Base-by-base conservation (phyloP, 64 coral and sea anemone species). In the Astreopora myriophthalma region DNA sequence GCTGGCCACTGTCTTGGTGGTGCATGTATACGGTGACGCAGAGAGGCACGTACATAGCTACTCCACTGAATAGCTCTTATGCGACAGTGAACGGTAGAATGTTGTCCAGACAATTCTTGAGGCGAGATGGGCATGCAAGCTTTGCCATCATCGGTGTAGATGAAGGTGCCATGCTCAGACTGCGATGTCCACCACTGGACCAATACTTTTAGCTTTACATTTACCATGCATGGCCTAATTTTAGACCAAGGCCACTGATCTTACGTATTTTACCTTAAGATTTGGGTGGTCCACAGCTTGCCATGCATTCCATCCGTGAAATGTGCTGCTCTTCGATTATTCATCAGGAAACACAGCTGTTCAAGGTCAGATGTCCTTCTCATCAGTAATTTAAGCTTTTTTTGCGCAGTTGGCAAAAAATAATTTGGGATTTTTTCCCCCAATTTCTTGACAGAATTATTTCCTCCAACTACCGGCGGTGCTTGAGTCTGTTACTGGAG, bases 261-360 rank as follows among this genome's bases (percentile, higher is more conserved):
- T 11, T 44, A 0, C 40, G 11, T 44, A 44, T 16, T 82, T 30
- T 80, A 3, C 4, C 46, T 81, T 85, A 40, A 98, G 96, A 98
- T 48, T 73, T 98, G 36, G 96, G 96, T 39, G 94, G 93, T 64
- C 93, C 94, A 17, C 96, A 98, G 52, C 91, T 98, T 8, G 72
- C 93, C 51, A 98, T 98, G 96, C 96, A 98, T 61, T 98, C 96
- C 12, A 95, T 95, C 76, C 90, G 94, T 86, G 96, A 98, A 42
- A 95, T 98, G 94, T 95, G 96, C 46, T 95, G 96, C 27, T 77
- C 94, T 0, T 95, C 93, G 1, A 90, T 91, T 8, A 88, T 99
- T 33, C 48, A 95, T 57, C 96, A 99, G 57, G 92, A 91, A 66
- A 79, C 84, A 1, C 78, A 90, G 22, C 87, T 99, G 2, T 99